Base-by-base conservation (phyloP, 2,797 vertebrate species). In the Sciaenops ocellatus region DNA sequence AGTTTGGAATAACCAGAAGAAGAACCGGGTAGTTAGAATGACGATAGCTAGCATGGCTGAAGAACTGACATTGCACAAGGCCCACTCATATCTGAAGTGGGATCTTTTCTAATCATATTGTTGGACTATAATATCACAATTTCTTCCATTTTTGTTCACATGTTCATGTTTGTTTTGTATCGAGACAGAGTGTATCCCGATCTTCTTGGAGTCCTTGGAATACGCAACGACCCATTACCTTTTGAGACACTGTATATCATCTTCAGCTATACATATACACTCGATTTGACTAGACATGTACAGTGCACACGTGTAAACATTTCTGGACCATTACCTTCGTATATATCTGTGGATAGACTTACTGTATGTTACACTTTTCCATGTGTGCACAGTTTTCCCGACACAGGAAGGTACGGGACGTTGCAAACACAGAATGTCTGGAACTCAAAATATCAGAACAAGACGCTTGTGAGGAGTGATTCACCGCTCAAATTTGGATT, bases 351-450 rank as follows among this genome's bases (percentile, higher is more conserved):
- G 48, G 26, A 68, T 2, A 20, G 76, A 51, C 62, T 56, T 17
- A 6, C 46, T 52, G 51, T 78, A 67, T 16, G 20, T 59, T 42
- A 54, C 59, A 17, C 10, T 26, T 69, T 66, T 62, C 78, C 72
- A 17, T n/a, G 16, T 67, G 60, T 30, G 2, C 75, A 64, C 70
- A 5, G 64, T 46, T 73, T 86, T 82, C 78, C 86, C 28, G 54
- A 54, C 70, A 83, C 60, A 48, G 75, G 78, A 69, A 22, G 8
- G 2, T 22, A 46, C 42, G 52, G 59, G 48, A 41, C 30, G 30
- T 26, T 76, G 67, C 44, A 52, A 65, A 48, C 62, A 0, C 15
- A 47, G 81, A 85, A 81, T 84, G 83, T 78, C 63, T 67, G 77
- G 69, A 80, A 51, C 24, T 66, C 41, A 15, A 12, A 44, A 60